phyloP scores from a whole-genome alignment of 2,797 vertebrate species.

The Ceryle rudis region DNA sequence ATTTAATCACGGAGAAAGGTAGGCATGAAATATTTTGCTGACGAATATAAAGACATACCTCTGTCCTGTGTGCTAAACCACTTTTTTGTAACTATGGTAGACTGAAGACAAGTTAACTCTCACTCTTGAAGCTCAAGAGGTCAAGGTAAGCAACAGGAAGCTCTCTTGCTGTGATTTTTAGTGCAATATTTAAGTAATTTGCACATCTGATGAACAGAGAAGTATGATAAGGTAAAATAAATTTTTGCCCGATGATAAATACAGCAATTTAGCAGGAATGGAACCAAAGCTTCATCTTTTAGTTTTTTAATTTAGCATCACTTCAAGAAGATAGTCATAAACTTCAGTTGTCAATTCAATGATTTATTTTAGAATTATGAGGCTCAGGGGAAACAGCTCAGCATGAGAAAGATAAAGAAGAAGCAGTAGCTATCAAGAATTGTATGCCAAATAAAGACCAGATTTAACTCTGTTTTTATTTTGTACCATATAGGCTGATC shows the following conservation, averaged over 20 bases:
- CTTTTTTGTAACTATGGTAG: constrained; percentile 1
- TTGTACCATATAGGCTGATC: constrained; percentile 25
- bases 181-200: constrained; percentile 43
- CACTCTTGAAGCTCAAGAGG: constrained; percentile 23
- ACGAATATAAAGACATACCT: constrained; percentile 12
- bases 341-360: constrained; percentile 8
- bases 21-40: neutral
- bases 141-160: constrained; percentile 3
- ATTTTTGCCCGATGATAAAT: neutral
- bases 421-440: constrained; percentile 56
- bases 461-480: constrained; percentile 14
- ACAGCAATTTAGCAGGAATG: neutral
- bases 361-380: constrained; percentile 4
- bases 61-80: constrained; percentile 3
- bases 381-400: neutral
- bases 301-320: neutral
- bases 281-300: neutral
- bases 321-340: constrained; percentile 24
- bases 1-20: neutral
- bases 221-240: neutral
- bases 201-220: constrained; percentile 43
- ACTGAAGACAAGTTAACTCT: constrained; percentile 28
- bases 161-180: constrained; percentile 27
- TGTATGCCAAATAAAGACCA: constrained; percentile 43
- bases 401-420: constrained; percentile 49